Evolutionary conservation across 2,888 invertebrate genomes (phyloP), one percentile per base, ranked within the genome.

Genomic region (Beris morrisii): DNA sequence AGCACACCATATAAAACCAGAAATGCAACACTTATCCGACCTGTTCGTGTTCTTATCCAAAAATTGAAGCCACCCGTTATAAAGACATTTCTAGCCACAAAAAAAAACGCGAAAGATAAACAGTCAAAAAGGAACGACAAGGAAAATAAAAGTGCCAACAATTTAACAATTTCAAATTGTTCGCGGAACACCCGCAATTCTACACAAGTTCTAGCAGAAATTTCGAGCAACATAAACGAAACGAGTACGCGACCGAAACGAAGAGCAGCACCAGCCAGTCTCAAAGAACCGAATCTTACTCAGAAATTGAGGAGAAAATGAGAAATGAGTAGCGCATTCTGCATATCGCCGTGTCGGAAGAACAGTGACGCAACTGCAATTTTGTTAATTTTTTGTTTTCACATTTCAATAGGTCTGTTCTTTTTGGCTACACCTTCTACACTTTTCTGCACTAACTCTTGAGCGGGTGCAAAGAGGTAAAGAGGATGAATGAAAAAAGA

Each of bases 1-100:
- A 56, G 56, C 22, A 56, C 56, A 3, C 56, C 56, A 22, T 56
- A 56, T 13, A 56, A 56, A 31, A 38, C 43, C 56, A 4, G 1
- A 3, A 9, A 22, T 6, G 15, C 11, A 56, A 43, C n/a, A 32
- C 32, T n/a, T 22, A 4, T 56, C 43, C 15, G 13, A 38, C 9
- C 38, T 5, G 38, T 9, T 38, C 38, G 9, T 13, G 43, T 56
- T 43, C 7, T 12, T 9, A 12, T 56, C 3, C 32, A 43, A 43
- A 38, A 13, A 31, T 15, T 56, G 3, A 43, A 4, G 1, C 12
- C 4, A 1, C 2, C 32, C 12, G 54, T 32, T 12, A 31, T 54
- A 1, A 9, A 32, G 38, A 9, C 13, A 11, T 4, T 1, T 1
- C 32, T 2, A 12, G 9, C 6, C 38, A 32, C 7, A 4, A 54